These are phyloP conservation scores for Liparis tanakae DNA, from an alignment of 2,797 vertebrate species.

Conservation along the genomic window DNA sequence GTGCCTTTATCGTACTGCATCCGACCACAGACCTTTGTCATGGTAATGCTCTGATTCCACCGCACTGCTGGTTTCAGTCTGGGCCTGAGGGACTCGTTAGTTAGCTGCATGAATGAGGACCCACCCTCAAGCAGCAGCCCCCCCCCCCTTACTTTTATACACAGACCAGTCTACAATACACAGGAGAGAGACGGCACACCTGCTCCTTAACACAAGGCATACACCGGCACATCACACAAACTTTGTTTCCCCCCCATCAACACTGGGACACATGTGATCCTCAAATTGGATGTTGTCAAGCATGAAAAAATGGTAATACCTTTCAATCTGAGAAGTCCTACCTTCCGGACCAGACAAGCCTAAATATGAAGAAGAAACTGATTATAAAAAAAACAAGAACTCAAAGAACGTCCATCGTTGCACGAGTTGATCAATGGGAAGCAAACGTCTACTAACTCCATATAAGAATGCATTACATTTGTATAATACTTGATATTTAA, in stretches of 20 bases:
- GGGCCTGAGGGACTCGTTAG: conserved; percentile 79
- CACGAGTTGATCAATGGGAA: background rate
- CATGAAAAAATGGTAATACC: conserved; percentile 9
- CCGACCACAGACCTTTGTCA: conserved; percentile 73
- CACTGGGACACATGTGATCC: conserved; percentile 4
- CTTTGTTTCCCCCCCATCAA: conserved; percentile 34
- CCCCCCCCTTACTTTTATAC: conserved; percentile 24
- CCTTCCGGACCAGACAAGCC: background rate
- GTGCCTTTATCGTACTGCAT: conserved; percentile 69
- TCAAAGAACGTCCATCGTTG: background rate
- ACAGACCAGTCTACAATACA: conserved; percentile 57
- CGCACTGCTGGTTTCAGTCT: conserved; percentile 71
- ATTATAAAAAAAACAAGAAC: background rate
- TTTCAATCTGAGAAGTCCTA: background rate
- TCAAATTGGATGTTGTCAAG: conserved; percentile 20
- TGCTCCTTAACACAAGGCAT: conserved; percentile 62
- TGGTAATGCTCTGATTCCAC: conserved; percentile 76
- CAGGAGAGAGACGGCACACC: conserved; percentile 69
- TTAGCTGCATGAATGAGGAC: conserved; percentile 65
- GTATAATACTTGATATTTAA: background rate
- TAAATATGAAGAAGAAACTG: background rate
- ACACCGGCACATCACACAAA: conserved; percentile 29
- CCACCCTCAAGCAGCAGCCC: conserved; percentile 37
- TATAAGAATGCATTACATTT: background rate
- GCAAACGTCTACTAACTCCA: background rate